Percentiles rank a stretch among this genome's conserved stretches.
These are phyloP conservation scores for Tetrax tetrax DNA, from an alignment of 2,113 vertebrate genomes.

Conservation along the genomic window DNA sequence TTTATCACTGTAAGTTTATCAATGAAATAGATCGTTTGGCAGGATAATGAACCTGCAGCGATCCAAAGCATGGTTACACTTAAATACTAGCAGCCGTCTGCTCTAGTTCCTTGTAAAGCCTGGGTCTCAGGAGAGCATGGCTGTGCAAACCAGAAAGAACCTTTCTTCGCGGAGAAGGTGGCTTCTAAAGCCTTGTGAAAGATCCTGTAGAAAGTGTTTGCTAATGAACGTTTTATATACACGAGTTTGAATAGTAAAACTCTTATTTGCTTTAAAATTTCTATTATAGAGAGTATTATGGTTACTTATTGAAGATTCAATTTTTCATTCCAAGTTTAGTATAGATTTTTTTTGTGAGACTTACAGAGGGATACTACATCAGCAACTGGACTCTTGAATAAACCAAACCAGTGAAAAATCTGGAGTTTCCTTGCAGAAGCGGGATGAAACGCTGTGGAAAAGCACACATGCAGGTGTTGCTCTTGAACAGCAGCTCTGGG, in stretches of 20 bases:
- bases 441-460: rapidly evolving
- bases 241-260: not conserved
- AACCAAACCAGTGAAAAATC: rapidly evolving
- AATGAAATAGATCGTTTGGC: not conserved
- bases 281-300: not conserved
- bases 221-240: not conserved
- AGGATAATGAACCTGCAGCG: not conserved
- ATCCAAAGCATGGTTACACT: not conserved
- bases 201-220: not conserved
- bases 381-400: rapidly evolving
- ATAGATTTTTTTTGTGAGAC: too few relatives aligned
- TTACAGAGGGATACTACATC: too few relatives aligned
- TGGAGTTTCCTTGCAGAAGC: not conserved
- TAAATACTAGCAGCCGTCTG: not conserved
- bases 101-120: not conserved
- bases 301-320: not conserved
- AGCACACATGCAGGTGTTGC: rapidly evolving
- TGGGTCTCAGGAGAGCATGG: not conserved
- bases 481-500: not conserved
- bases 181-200: not conserved
- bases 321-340: not conserved
- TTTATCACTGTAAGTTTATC: not conserved
- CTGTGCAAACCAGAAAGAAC: not conserved
- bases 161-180: not conserved
- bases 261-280: not conserved